phyloP scores from a whole-genome alignment of 2,888 invertebrate genomes.

The Eupithecia vulgata region DNA sequence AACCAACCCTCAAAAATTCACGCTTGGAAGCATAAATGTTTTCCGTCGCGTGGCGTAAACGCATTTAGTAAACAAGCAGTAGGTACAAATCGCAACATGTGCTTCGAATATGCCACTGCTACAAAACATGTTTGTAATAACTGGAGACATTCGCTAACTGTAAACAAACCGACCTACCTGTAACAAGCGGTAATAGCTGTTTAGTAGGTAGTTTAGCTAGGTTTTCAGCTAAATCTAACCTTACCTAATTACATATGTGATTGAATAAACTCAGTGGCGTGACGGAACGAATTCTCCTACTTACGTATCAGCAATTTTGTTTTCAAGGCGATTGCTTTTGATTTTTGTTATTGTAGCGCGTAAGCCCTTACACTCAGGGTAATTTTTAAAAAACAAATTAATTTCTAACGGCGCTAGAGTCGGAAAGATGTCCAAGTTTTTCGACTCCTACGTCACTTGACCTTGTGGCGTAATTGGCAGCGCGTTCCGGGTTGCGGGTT shows the following conservation, averaged over 20 bases:
- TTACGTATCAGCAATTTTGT: background rate
- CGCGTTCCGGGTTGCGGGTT: too few species aligned
- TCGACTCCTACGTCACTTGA: too few species aligned
- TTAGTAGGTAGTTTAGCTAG: background rate
- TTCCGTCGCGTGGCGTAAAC: conserved; percentile 30
- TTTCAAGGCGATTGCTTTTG: background rate
- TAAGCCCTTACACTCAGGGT: too few species aligned
- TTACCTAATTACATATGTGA: background rate
- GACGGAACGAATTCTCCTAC: background rate
- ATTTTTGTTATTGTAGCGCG: too few species aligned
- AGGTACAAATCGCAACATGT: conserved; percentile 32
- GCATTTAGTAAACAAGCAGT: conserved; percentile 40
- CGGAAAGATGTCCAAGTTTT: too few species aligned
- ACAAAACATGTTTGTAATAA: conserved; percentile 45
- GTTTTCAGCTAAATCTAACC: background rate
- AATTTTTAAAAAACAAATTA: too few species aligned
- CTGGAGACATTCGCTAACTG: conserved; percentile 35
- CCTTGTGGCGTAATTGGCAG: too few species aligned
- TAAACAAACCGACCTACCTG: conserved; percentile 38
- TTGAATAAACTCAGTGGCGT: background rate
- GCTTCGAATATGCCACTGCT: conserved; percentile 32
- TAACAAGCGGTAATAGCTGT: conserved; percentile 4
- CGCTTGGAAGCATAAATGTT: conserved; percentile 11
- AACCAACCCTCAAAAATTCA: background rate
- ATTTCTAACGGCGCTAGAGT: too few species aligned